Evolutionary conservation across 2,797 vertebrate species (phyloP).

Genomic region (Sphenopsis melanotis): DNA sequence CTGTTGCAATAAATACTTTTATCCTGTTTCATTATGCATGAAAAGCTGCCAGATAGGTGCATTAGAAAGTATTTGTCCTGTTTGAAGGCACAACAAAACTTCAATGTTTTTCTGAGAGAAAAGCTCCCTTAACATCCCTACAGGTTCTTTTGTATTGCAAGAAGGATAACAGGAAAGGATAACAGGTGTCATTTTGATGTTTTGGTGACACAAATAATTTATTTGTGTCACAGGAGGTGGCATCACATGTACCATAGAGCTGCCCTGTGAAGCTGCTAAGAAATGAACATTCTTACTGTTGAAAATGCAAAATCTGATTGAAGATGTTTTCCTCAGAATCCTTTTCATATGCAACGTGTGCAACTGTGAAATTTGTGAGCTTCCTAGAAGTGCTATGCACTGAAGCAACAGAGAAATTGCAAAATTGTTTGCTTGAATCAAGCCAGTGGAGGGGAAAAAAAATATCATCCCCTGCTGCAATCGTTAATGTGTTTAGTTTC

Average conservation of each 20-base stretch:
- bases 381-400: neutral
- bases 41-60: neutral
- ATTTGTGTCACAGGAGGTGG: neutral
- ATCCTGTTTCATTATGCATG: neutral
- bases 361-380: neutral
- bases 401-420: neutral
- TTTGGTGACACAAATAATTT: neutral
- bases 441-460: fast-evolving
- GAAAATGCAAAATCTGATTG: neutral
- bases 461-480: neutral
- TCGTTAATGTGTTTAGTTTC: neutral
- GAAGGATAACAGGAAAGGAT: neutral
- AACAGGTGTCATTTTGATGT: neutral
- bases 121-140: neutral
- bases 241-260: neutral
- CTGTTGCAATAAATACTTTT: neutral
- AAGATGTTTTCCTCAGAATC: neutral
- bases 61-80: neutral
- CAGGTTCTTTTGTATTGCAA: neutral
- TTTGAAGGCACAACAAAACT: neutral
- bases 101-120: neutral
- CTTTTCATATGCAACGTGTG: neutral
- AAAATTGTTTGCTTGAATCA: neutral
- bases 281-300: neutral
- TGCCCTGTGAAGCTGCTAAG: neutral